phyloP scores from a whole-genome alignment of 2,888 invertebrate genomes.

The Cataglyphis rosenhaueri region DNA sequence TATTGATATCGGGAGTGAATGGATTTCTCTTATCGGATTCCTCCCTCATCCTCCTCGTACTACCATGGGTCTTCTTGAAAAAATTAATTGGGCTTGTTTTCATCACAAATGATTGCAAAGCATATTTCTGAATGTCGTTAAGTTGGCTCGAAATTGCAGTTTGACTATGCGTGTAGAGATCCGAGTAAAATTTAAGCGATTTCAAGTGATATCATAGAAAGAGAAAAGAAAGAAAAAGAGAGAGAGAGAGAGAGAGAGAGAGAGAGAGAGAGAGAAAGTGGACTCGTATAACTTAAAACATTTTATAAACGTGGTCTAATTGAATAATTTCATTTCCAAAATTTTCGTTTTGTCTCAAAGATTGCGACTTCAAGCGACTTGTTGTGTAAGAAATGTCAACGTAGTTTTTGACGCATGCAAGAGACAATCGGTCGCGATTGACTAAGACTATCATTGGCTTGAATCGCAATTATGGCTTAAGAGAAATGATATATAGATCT shows the following conservation, averaged over 20 bases:
- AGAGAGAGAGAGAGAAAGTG: neutral
- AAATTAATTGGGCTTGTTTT: neutral
- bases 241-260: neutral
- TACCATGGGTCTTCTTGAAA: neutral
- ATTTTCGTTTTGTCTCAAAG: too few relatives aligned
- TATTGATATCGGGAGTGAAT: neutral
- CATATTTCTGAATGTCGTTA: neutral
- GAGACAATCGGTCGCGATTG: neutral
- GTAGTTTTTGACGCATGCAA: neutral
- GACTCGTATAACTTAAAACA: neutral
- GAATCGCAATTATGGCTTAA: conserved; percentile 27
- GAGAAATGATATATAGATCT: conserved; percentile 7
- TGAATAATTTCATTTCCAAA: neutral
- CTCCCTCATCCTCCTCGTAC: neutral
- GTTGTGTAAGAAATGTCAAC: neutral
- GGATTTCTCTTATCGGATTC: neutral
- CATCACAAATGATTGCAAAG: neutral
- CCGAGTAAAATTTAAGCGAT: neutral
- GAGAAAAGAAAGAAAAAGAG: neutral
- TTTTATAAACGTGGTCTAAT: neutral
- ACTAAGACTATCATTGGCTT: neutral
- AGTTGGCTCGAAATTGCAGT: neutral
- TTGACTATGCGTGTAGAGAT: neutral
- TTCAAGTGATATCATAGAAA: neutral
- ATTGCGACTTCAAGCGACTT: neutral